phyloP scores from a whole-genome alignment of 2,888 invertebrate species.

The Scaptomyza reducta region DNA sequence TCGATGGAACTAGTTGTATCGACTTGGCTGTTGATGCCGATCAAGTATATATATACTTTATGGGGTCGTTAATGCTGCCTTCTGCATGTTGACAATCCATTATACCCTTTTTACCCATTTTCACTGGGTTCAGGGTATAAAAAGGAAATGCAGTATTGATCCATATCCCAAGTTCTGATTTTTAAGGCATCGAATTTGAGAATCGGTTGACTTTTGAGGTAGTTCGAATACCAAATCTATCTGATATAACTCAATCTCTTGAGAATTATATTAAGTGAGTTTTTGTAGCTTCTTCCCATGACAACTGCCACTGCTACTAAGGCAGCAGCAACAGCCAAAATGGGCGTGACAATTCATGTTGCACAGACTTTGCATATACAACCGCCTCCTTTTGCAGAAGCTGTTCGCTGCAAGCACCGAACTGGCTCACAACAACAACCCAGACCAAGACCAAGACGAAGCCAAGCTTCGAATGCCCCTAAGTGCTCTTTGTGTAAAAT shows the following conservation, averaged over 20 bases:
- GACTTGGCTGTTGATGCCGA: no score
- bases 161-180: no score
- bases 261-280: not conserved
- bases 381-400: slow-evolving; percentile 37
- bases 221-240: not conserved
- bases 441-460: not conserved
- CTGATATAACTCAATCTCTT: slow-evolving; percentile 4
- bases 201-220: no score
- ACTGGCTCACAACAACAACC: slow-evolving; percentile 44
- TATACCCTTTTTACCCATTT: no score
- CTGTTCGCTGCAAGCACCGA: slow-evolving; percentile 13
- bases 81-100: no score
- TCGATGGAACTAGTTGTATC: no score
- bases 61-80: no score
- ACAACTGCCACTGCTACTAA: slow-evolving; percentile 28
- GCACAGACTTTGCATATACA: slow-evolving; percentile 33
- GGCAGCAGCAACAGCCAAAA: not conserved
- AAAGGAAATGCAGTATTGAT: no score
- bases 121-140: no score
- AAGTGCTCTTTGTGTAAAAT: slow-evolving; percentile 70
- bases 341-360: slow-evolving; percentile 46
- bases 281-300: slow-evolving; percentile 28
- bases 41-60: no score
- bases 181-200: no score
- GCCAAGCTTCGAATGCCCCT: slow-evolving; percentile 65